A percentile compares a stretch with the other conserved stretches of the same genome.
Evolutionary conservation across 2,797 vertebrate genomes (phyloP).

Genomic region (Hyperoplus immaculatus): DNA sequence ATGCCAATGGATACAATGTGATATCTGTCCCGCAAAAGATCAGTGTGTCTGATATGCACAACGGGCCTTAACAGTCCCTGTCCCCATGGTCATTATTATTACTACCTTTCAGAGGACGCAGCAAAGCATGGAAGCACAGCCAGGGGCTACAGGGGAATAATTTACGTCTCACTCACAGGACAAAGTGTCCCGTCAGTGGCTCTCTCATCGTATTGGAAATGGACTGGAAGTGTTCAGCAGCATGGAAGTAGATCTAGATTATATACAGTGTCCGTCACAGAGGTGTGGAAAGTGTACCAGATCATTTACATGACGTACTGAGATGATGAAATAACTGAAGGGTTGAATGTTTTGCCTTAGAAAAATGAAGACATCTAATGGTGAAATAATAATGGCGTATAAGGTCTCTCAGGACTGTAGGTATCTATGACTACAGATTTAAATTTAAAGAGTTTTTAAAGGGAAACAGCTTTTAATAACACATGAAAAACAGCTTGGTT

Average conservation of each 20-base stretch:
- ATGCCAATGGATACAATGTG: slow-evolving; percentile 55
- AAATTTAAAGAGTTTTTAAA: too few relatives aligned
- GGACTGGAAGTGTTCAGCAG: slow-evolving; percentile 39
- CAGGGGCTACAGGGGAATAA: slow-evolving; percentile 62
- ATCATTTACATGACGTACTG: background rate
- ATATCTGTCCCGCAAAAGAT: slow-evolving; percentile 65
- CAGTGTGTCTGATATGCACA: slow-evolving; percentile 64
- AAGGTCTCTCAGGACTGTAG: too few relatives aligned
- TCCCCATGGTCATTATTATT: slow-evolving; percentile 77
- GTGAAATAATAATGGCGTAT: background rate
- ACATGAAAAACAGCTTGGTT: background rate
- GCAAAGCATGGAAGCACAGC: slow-evolving; percentile 67
- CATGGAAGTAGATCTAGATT: slow-evolving; percentile 41
- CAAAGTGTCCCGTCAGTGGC: slow-evolving; percentile 61
- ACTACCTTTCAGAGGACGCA: slow-evolving; percentile 79
- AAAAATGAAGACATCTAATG: background rate
- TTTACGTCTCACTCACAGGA: slow-evolving; percentile 68
- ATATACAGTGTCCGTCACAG: slow-evolving; percentile 8
- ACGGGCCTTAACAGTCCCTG: slow-evolving; percentile 64
- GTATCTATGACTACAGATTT: background rate
- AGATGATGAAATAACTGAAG: slow-evolving; percentile 18
- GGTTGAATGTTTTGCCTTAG: background rate
- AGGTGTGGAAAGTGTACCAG: background rate
- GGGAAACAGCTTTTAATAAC: background rate
- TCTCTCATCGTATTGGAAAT: slow-evolving; percentile 32